Evolutionary conservation across 1,140 invertebrate genomes (phyloP), one percentile per base, ranked within the genome.

Genomic region (Luehdorfia chinensis): DNA sequence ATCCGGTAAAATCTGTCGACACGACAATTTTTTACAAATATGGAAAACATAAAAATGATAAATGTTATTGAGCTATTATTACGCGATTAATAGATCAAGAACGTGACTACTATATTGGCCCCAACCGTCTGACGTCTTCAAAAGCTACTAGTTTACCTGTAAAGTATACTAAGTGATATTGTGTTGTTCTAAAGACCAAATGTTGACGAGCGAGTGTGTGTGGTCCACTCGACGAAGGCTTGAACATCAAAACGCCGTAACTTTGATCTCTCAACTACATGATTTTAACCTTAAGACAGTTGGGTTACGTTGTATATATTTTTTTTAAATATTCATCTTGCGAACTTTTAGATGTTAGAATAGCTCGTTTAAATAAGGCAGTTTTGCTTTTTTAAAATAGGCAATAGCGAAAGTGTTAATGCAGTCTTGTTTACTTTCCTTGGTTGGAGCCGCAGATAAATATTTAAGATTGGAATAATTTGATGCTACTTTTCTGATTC

Each of bases 361-460:
- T 64, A 59, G 61, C 68, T 61, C 36, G 52, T 71, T 62, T 68
- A 69, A 71, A 74, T 37, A 77, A 75, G 69, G 62, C 66, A 66
- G 67, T 61, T 60, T 65, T 62, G 62, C 59, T 58, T 65, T 64
- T 63, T 51, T 59, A 70, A n/a, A n/a, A 71, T 73, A 71, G 70
- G 70, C 75, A 75, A 70, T 68, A 80, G 69, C 66, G 73, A 79
- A 77, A 84, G 80, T 84, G 76, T 80, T 78, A 80, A 59, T 53
- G 54, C 48, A 55, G 54, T 41, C 65, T 78, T 64, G 72, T 74
- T 79, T 67, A 47, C 62, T 66, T 58, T 21, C 19, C 2, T 21
- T 21, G 6, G 19, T 21, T 21, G 2, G n/a, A 21, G 2, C 19
- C 2, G 19, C 2, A 21, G 19, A 21, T 21, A 21, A 3, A 2